Base-by-base conservation (phyloP, 2,888 invertebrate species). In the Dilophus febrilis region DNA sequence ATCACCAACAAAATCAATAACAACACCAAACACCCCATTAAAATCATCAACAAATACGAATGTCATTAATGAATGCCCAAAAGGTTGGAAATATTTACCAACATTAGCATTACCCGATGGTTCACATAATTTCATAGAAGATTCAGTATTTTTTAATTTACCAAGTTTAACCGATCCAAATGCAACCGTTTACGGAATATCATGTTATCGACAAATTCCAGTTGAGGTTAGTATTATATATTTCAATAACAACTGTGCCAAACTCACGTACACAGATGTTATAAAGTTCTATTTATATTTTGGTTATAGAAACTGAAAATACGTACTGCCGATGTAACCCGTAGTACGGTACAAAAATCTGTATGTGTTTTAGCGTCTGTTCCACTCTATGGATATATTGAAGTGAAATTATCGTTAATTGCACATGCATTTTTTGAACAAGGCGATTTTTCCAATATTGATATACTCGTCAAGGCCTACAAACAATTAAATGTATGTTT, bases 341-440 rank as follows among this genome's bases (percentile, higher is more conserved):
- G 98, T 49, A 91, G 90, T 53, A 91, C 94, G 4, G 94, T 98
- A 13, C 97, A 97, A 65, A 98, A 98, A 61, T 90, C 92, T 53
- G 95, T 98, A 1, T 94, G 94, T 66, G 88, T 97, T 14, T 67
- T 98, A 42, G 88, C 91, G 52, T 75, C 75, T 42, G 68, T 83
- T 47, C 97, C 97, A 4, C 68, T 97, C 11, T 98, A 87, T 66
- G 97, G 97, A 1, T 80, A 91, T 41, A 80, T 92, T 43, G 88
- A 92, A 57, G 84, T 91, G 46, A 97, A 97, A 66, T 76, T 98
- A 68, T 82, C 91, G 46, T 68, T 97, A 8, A 95, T 98, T 44
- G 97, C 97, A 0, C 81, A 91, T 56, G 94, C 94, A 1, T 98
- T 95, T 66, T 98, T 98, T 61, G 79, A 92, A 42, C 91, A 94